Base-by-base conservation (phyloP, 1,140 invertebrate species). In the Eulimnadia texana region DNA sequence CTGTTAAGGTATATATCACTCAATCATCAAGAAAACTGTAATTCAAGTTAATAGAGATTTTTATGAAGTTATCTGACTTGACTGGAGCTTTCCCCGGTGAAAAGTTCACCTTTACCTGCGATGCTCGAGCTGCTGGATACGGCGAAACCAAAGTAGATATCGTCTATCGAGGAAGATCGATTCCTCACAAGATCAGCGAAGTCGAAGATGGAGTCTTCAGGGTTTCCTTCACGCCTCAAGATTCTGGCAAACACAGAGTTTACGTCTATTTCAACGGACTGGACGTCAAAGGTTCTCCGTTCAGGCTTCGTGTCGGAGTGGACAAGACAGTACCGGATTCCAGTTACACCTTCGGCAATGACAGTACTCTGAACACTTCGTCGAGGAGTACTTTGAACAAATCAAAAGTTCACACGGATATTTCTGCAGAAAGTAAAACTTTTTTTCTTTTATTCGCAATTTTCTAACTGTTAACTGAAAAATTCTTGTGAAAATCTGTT, bases 261-360 rank as follows among this genome's bases (percentile, higher is more conserved):
- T 93, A 94, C 70, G 83, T 96, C 16, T 93, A 92, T 68, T 98
- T 96, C 71, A 98, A 97, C 72, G 90, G 90, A 3, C 86, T 87
- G 65, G 92, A 96, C 69, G 88, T 98, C n/a, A 88, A 90, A 78
- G 93, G 93, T 72, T 80, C 78, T 11, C 79, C 80, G 28, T 81
- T 78, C 68, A 73, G 62, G 60, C 78, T 68, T 73, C 77, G 66
- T 74, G 74, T 80, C 3, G 66, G 66, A 13, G 63, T 64, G 13
- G 64, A 64, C 53, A 52, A 59, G 33, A 42, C 54, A 24, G 54
- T 25, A 16, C 55, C 20, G 55, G 33, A 19, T 22, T 27, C 16
- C 55, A 57, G 27, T n/a, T 29, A 19, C 27, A 33, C 55, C 0
- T 33, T 19, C 0, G 55, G 20, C 27, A 57, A 27, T 56, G 24